Evolutionary conservation across 2,113 vertebrate genomes (phyloP), one percentile per base, ranked within the genome.

Genomic region (Clarias batrachus): DNA sequence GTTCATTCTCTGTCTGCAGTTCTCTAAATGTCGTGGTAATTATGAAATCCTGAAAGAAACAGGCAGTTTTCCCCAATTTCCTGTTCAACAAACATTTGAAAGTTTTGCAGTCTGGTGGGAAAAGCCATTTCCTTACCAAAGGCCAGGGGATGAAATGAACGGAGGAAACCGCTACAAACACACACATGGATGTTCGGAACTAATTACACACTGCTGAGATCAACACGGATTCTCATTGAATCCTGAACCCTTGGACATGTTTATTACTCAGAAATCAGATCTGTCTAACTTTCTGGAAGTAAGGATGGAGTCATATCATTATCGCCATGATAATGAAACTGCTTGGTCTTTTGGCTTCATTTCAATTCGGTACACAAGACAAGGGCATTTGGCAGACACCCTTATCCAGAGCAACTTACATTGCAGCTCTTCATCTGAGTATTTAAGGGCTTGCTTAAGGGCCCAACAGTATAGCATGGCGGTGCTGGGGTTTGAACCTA

Each of bases 11-110:
- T 54, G 25, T 62, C 33, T 62, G 80, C 33, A 78, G 27, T 81
- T 76, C 60, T 63, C 21, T 54, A 62, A 37, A 87, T 59, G 68
- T 59, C 76, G 82, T 54, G 54, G 71, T 68, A 89, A 86, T 86
- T 85, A 79, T 82, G 60, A 87, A 84, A 87, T 84, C 59, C 86
- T 89, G 85, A 87, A 89, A 90, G 84, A 14, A 88, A 86, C 90
- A 85, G 81, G 80, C 86, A 89, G 84, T 79, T 74, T 88, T 84
- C 81, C 88, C 86, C 57, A 73, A 48, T 88, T 90, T 90, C 88
- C 90, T 89, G 70, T 68, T 88, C 74, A 27, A 70, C 70, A 76
- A 86, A 89, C 62, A 79, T 89, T 65, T 81, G 56, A 89, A 71
- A 82, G 54, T 62, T 68, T 81, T 41, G 2, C 68, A 66, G 88